Evolutionary conservation across 2,888 invertebrate genomes (phyloP), one percentile per base, ranked within the genome.

Genomic region (Tipula vernalis): DNA sequence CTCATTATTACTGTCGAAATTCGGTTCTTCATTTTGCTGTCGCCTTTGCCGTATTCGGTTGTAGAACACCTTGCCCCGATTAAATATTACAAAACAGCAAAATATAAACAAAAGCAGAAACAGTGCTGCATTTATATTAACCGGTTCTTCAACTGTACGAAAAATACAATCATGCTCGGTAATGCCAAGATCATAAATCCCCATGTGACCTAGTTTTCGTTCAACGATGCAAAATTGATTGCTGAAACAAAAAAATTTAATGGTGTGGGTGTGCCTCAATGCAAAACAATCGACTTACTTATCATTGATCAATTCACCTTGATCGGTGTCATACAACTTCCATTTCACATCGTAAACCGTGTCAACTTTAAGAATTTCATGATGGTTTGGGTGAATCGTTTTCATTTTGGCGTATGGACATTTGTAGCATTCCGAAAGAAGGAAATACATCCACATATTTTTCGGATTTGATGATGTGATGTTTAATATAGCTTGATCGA

Each of bases 391-490:
- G 89, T n/a, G 89, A 86, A 87, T 94, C 88, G 36, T 89, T 89
- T 92, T 92, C 88, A 93, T 91, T 88, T 93, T 93, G 87, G 93
- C 92, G 89, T 93, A 95, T 0, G 95, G 95, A 89, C 95, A 95
- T 91, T 93, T 92, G 89, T 94, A 93, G 89, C 96, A 96, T 89
- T 96, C 95, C 87, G 94, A 93, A 18, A 95, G 95, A 0, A 95
- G 93, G 36, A 93, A 92, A 89, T 96, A 96, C 4, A 96, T 91
- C 89, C 93, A 94, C 12, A 93, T 95, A 92, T 88, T 42, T 42
- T 41, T 15, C 12, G 10, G 10, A 85, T 15, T 44, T 8, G 39
- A 12, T 28, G 85, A 85, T 42, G 85, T 85, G 5, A 85, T 42
- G 5, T 85, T 39, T 2, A 85, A 10, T 8, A 85, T 12, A 10